Base-by-base conservation (phyloP, 2,888 invertebrate species). In the Caenorhabditis sp. region DNA sequence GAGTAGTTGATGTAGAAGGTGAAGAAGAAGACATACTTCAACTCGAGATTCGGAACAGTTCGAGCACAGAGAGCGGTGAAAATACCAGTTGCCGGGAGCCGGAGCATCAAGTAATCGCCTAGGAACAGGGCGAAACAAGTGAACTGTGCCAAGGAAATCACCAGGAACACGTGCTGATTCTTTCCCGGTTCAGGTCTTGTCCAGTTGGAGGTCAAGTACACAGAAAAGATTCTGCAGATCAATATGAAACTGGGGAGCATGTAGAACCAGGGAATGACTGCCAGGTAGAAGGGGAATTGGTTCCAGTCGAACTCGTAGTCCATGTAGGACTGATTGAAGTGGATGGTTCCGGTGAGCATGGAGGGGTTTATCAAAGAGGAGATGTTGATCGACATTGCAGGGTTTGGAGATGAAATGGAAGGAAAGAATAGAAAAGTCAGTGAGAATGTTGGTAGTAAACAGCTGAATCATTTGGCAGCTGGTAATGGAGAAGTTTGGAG, bases 101-200 rank as follows among this genome's bases (percentile, higher is more conserved):
- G 50, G 11, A 50, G 18, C 28, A 44, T 60, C n/a, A 60, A 20
- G 26, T 44, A 76, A 60, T 76, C 74, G 32, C 51, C 60, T 5
- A 76, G 4, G 28, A 60, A 67, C 11, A 64, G 65, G 0, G 55
- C 18, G 20, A 72, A 56, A 35, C 55, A 65, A 6, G 65, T 67
- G 22, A 58, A 40, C 58, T 74, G 74, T n/a, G 74, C 65, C 13
- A 74, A 15, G 0, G 65, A 74, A 26, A 74, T 74, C n/a, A 74
- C n/a, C 1, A 74, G 40, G 28, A 74, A 74, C 0, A 74, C 74
- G 50, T 74, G 64, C 40, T 65, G 74, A 60, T 74, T 74, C 28
- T 51, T 58, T 1, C 72, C 56, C 0, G 65, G 56, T 50, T 72
- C 72, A 8, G 65, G n/a, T 11, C 47, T 40, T 8, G 26, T 18